Evolutionary conservation across 2,797 vertebrate species (phyloP).

Genomic region (Enteromius trimaculatus): DNA sequence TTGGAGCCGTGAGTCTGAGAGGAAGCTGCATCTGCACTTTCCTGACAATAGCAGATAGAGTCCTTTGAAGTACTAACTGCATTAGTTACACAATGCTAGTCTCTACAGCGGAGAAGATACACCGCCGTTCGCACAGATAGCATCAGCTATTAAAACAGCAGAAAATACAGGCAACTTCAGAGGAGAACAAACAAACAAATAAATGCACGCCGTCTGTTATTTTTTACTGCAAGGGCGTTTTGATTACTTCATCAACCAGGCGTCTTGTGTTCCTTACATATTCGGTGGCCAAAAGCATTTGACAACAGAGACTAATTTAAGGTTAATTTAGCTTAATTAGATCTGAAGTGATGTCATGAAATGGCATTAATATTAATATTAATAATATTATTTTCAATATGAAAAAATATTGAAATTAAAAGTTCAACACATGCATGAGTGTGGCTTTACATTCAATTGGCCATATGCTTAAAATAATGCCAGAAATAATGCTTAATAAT

Average conservation of each 20-base stretch:
- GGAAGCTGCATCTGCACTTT: constrained; percentile 27
- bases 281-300: background rate
- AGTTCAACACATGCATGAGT: background rate
- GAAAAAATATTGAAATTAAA: too few relatives aligned
- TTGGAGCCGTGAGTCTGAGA: constrained; percentile 48
- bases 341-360: background rate
- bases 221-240: background rate
- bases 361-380: too few relatives aligned
- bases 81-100: constrained; percentile 53
- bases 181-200: constrained; percentile 26
- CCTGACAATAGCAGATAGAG: constrained; percentile 40
- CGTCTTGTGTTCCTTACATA: background rate
- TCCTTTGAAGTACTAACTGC: constrained; percentile 59
- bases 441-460: background rate
- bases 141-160: constrained; percentile 52
- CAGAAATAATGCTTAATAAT: background rate
- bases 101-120: constrained; percentile 39
- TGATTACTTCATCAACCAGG: background rate
- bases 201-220: background rate
- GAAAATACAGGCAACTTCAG: constrained; percentile 41
- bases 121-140: constrained; percentile 24
- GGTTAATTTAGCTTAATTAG: background rate
- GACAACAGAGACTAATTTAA: background rate
- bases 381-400: too few relatives aligned
- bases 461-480: background rate